These are phyloP conservation scores for Palythoa heliodiscus DNA, from an alignment of 92 coral and sea anemone genomes.

Conservation along the genomic window DNA sequence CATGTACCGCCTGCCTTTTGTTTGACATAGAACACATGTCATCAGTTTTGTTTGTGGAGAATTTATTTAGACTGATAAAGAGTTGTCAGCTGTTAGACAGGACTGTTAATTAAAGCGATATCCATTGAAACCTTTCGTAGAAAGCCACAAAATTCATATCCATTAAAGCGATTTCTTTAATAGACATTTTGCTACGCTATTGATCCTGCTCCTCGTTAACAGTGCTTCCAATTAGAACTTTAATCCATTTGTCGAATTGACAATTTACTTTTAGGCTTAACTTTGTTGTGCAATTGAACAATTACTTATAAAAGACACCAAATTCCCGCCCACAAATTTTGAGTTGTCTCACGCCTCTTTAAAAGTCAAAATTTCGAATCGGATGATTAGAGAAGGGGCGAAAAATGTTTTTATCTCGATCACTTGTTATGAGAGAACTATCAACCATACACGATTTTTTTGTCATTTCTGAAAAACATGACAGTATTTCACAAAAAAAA, in stretches of 20 bases:
- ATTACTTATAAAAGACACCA: constrained; percentile 67
- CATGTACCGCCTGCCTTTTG: constrained; percentile 87
- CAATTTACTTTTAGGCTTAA: constrained; percentile 73
- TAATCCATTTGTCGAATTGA: constrained; percentile 84
- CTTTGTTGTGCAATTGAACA: constrained; percentile 83
- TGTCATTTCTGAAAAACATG: neutral
- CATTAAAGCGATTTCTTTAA: constrained; percentile 76
- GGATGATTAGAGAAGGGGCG: constrained; percentile 70
- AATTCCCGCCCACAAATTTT: constrained; percentile 81
- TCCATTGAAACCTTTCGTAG: constrained; percentile 86
- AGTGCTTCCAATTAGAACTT: constrained; percentile 83
- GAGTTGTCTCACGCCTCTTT: constrained; percentile 86
- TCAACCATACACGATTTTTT: neutral
- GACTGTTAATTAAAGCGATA: constrained; percentile 95
- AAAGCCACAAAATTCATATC: constrained; percentile 79
- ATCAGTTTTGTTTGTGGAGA: constrained; percentile 98
- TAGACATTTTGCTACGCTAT: constrained; percentile 63
- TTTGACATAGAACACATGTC: constrained; percentile 98
- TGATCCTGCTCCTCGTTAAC: constrained; percentile 83
- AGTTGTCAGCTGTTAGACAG: constrained; percentile 93
- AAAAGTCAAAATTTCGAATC: constrained; percentile 50
- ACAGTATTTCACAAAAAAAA: neutral
- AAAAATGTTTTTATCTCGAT: constrained; percentile 45
- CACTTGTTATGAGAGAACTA: neutral
- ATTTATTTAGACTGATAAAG: constrained; percentile 98